These are phyloP conservation scores for Dendroctonus ponderosae DNA, from an alignment of 1,140 invertebrate genomes.

Conservation along the genomic window DNA sequence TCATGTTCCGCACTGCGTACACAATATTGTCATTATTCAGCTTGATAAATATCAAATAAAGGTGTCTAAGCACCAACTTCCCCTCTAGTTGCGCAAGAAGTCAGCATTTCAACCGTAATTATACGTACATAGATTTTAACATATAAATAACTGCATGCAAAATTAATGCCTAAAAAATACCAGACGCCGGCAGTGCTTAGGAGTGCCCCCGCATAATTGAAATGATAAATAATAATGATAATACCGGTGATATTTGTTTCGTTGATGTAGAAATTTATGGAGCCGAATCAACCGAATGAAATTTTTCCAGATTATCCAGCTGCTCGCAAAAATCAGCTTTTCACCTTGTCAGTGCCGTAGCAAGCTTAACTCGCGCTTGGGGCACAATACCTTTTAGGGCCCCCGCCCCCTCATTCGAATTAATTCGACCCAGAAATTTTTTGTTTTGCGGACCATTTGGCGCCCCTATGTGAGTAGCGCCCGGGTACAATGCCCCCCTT, in stretches of 20 bases:
- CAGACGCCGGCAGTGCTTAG: slow-evolving; percentile 23
- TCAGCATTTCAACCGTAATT: slow-evolving; percentile 18
- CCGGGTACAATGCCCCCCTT: too few relatives aligned
- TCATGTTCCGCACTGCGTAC: slow-evolving; percentile 11
- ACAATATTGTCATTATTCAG: slow-evolving; percentile 28
- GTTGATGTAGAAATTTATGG: neutral
- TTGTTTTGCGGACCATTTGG: too few relatives aligned
- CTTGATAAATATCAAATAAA: slow-evolving; percentile 28
- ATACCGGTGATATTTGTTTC: slow-evolving; percentile 4
- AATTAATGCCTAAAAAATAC: slow-evolving; percentile 29
- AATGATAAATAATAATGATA: slow-evolving; percentile 9
- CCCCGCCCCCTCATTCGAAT: too few relatives aligned
- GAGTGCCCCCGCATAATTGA: slow-evolving; percentile 23
- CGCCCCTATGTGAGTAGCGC: too few relatives aligned
- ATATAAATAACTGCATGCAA: slow-evolving; percentile 24
- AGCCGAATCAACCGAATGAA: too few relatives aligned
- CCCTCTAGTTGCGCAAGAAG: slow-evolving; percentile 15
- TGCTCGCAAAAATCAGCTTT: too few relatives aligned
- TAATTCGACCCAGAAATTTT: too few relatives aligned
- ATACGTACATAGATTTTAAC: slow-evolving; percentile 7
- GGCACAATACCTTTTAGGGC: too few relatives aligned
- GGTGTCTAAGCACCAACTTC: slow-evolving; percentile 22
- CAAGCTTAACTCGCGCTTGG: too few relatives aligned
- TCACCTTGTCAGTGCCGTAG: too few relatives aligned
- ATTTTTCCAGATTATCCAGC: too few relatives aligned